These are phyloP conservation scores for Scaptomyza caliginosa DNA, from an alignment of 2,888 invertebrate species.

Conservation along the genomic window DNA sequence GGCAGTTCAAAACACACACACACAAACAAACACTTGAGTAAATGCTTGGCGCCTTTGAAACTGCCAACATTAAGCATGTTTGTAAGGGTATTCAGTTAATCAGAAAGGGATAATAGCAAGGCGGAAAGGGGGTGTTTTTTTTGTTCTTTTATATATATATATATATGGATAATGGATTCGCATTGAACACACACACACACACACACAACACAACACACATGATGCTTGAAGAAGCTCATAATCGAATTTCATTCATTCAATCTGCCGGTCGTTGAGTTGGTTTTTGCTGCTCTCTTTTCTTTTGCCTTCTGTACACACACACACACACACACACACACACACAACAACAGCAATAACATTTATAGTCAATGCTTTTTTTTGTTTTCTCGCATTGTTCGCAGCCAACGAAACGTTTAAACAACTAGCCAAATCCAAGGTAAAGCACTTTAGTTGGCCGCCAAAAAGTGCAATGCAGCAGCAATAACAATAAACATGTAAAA, in stretches of 20 bases:
- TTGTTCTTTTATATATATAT: no score
- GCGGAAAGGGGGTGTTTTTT: no score
- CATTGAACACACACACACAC: conserved; percentile 33
- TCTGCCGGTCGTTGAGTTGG: conserved; percentile 4
- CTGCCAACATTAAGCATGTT: neutral
- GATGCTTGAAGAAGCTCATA: conserved; percentile 43
- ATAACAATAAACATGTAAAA: neutral
- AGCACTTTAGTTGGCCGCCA: conserved; percentile 46
- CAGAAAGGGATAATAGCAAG: neutral
- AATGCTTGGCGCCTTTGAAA: neutral
- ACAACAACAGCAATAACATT: conserved; percentile 6
- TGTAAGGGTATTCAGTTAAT: conserved; percentile 16
- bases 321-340: neutral
- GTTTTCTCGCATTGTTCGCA: conserved; percentile 21
- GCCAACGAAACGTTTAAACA: conserved; percentile 3
- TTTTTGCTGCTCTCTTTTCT: neutral
- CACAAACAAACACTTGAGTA: conserved; percentile 20
- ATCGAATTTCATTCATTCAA: conserved; percentile 56
- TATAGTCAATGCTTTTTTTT: conserved; percentile 19
- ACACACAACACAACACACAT: neutral
- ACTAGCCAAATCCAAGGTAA: conserved; percentile 21
- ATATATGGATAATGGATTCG: conserved; percentile 26
- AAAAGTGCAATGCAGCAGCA: conserved; percentile 17
- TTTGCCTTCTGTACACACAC: neutral
- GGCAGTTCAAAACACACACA: conserved; percentile 22